A percentile compares a stretch with the other conserved stretches of the same genome.
These are phyloP conservation scores for Tamias sibiricus DNA, from an alignment of 2,113 vertebrate genomes.

Conservation along the genomic window DNA sequence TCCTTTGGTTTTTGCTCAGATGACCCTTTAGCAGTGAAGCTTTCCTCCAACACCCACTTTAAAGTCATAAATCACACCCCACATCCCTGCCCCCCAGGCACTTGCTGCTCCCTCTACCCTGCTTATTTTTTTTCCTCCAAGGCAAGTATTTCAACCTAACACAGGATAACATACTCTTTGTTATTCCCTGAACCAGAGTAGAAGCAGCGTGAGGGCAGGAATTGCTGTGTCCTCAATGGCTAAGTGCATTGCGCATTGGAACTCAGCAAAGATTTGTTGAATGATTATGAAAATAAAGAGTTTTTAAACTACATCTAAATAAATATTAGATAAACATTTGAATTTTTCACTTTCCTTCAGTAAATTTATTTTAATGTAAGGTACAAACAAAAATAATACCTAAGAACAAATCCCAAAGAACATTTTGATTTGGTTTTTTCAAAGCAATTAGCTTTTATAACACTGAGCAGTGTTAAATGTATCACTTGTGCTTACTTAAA, in stretches of 20 bases:
- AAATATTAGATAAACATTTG: neutral
- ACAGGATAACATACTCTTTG: neutral
- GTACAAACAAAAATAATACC: neutral
- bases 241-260: neutral
- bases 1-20: neutral
- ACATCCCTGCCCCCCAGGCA: neutral
- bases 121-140: neutral
- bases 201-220: neutral
- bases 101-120: neutral
- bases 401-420: neutral
- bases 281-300: neutral
- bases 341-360: neutral
- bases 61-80: neutral
- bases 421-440: neutral
- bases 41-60: neutral
- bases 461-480: neutral
- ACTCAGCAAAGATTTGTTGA: neutral
- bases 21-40: neutral
- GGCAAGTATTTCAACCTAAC: neutral
- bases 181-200: neutral
- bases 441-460: neutral
- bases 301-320: neutral
- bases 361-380: neutral
- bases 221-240: neutral
- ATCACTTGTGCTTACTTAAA: neutral